Percentiles rank a stretch among this genome's conserved stretches.
These are phyloP conservation scores for Alitta virens DNA, from an alignment of 2,888 invertebrate species.

Conservation along the genomic window DNA sequence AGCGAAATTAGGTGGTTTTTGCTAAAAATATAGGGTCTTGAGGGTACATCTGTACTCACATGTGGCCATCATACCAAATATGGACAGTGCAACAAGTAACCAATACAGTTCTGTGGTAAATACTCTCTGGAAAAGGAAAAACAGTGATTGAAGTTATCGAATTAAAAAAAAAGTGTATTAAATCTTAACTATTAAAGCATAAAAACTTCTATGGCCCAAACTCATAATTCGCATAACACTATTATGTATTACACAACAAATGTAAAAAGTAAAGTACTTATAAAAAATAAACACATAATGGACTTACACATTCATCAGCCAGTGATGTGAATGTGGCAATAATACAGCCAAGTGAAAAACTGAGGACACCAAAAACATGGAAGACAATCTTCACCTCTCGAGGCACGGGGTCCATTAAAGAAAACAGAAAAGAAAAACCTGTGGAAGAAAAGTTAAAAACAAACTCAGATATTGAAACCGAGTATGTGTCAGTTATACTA, in stretches of 20 bases:
- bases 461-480: too few relatives aligned
- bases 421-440: constrained; percentile 48
- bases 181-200: not conserved
- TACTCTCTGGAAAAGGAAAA: constrained; percentile 27
- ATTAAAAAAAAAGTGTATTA: not conserved
- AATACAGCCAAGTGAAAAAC: constrained; percentile 36
- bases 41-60: constrained; percentile 27
- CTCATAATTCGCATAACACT: not conserved
- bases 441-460: not conserved
- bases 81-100: constrained; percentile 30
- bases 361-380: constrained; percentile 44
- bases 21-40: not conserved
- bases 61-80: constrained; percentile 20
- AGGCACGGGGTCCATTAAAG: constrained; percentile 47
- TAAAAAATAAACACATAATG: too few relatives aligned
- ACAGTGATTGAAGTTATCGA: too few relatives aligned
- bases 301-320: constrained; percentile 47
- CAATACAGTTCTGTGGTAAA: constrained; percentile 36
- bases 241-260: not conserved
- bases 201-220: not conserved
- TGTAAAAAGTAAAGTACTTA: not conserved
- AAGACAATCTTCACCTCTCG: constrained; percentile 44
- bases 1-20: not conserved
- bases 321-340: constrained; percentile 32
- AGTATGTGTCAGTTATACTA: too few relatives aligned